These are phyloP conservation scores for Orthonevra nobilis DNA, from an alignment of 2,888 invertebrate genomes.

Conservation along the genomic window DNA sequence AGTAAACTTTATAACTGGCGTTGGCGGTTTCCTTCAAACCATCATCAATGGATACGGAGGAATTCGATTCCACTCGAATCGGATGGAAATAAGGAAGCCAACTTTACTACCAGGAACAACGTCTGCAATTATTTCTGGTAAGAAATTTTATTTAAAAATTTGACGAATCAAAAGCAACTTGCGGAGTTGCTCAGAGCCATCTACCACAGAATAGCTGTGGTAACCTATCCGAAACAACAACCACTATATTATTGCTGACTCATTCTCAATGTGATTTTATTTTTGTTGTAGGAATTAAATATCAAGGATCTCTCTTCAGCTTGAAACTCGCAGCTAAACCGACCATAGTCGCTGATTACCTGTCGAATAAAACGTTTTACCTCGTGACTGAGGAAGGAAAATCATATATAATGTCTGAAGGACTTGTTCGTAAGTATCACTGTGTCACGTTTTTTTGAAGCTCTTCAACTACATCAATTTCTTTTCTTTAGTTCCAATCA, in stretches of 20 bases:
- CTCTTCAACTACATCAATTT: no score
- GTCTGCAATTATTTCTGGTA: constrained; percentile 80
- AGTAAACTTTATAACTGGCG: constrained; percentile 83
- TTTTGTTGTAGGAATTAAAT: constrained; percentile 73
- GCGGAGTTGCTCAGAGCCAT: background rate
- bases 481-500: constrained; percentile 64
- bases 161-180: no score
- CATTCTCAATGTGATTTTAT: no score
- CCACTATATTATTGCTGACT: no score
- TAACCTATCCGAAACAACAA: background rate
- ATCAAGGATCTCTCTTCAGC: constrained; percentile 73
- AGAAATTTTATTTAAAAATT: no score
- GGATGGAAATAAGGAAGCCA: constrained; percentile 80
- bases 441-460: no score
- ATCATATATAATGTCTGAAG: constrained; percentile 44
- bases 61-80: constrained; percentile 81
- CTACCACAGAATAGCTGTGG: background rate
- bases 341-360: constrained; percentile 10
- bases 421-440: constrained; percentile 72
- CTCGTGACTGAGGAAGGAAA: constrained; percentile 34
- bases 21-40: constrained; percentile 83
- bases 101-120: constrained; percentile 80
- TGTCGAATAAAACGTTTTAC: constrained; percentile 8
- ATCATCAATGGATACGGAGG: constrained; percentile 83
- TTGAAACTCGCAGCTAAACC: constrained; percentile 47